Percentiles rank a stretch among this genome's conserved stretches.
These are phyloP conservation scores for Sus cebifrons DNA, from an alignment of 2,797 vertebrate species.

Conservation along the genomic window DNA sequence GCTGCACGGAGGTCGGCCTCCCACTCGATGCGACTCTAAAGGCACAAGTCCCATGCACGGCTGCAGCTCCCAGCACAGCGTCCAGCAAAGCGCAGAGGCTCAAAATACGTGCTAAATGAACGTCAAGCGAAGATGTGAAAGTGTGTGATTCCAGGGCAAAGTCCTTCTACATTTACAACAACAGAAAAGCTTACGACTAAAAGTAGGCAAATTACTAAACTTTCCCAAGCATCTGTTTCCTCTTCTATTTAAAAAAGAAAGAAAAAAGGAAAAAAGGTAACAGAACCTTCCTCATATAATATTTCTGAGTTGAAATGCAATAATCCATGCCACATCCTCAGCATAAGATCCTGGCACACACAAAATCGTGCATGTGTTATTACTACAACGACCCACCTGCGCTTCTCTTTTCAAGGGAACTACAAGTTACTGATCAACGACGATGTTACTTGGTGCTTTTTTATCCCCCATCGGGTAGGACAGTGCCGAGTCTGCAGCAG, in stretches of 20 bases:
- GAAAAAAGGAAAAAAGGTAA: background rate
- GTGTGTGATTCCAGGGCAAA: background rate
- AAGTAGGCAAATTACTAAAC: background rate
- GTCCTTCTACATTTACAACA: background rate
- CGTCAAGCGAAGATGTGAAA: background rate
- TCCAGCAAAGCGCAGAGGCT: background rate
- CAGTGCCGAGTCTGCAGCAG: background rate
- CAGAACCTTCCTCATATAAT: background rate
- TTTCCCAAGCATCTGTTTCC: background rate
- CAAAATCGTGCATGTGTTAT: background rate
- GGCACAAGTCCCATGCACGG: background rate
- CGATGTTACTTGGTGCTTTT: background rate
- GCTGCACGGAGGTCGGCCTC: background rate
- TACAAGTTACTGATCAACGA: background rate
- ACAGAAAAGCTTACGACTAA: background rate
- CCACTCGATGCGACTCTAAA: background rate
- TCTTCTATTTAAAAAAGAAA: background rate
- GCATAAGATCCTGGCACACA: background rate
- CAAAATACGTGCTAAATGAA: background rate
- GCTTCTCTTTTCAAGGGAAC: slow-evolving; percentile 23
- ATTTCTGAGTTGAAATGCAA: slow-evolving; percentile 2
- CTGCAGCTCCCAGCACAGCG: background rate
- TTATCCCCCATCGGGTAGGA: background rate
- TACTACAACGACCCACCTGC: background rate
- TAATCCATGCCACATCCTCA: background rate